These are phyloP conservation scores for Gadopsis bispinosus DNA, from an alignment of 2,797 vertebrate species.

Conservation along the genomic window DNA sequence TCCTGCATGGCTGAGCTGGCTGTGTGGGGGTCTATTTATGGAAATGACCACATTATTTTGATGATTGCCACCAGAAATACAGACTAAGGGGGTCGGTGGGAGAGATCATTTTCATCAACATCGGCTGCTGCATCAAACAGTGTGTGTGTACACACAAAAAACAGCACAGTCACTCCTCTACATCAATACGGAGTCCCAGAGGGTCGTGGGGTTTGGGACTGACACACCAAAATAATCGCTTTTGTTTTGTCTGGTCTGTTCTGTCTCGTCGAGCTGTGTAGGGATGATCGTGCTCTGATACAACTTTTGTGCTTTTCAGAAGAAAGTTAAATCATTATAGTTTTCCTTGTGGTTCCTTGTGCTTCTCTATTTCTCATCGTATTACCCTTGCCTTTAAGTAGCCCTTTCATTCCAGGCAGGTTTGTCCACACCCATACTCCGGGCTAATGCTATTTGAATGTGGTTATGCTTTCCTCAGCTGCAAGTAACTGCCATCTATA, in stretches of 20 bases:
- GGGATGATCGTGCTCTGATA: conserved; percentile 1
- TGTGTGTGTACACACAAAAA: too few species aligned
- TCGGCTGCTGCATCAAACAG: background rate
- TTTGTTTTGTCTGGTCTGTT: conserved; percentile 1
- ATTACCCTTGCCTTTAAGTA: background rate
- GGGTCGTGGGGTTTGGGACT: background rate
- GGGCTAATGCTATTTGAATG: background rate
- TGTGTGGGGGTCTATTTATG: conserved; percentile 9
- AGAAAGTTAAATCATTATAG: background rate
- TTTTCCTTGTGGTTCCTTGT: background rate
- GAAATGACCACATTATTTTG: conserved; percentile 38
- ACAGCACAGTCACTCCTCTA: background rate
- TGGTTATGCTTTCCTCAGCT: background rate
- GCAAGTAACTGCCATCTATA: background rate
- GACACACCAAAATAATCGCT: conserved; percentile 1
- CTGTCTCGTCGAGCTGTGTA: background rate
- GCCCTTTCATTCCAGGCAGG: background rate
- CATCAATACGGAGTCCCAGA: conserved; percentile 21
- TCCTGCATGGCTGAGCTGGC: background rate
- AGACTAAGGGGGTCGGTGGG: background rate
- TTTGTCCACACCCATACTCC: background rate
- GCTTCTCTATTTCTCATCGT: background rate
- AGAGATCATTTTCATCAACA: background rate
- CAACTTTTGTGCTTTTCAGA: background rate
- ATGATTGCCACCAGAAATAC: conserved; percentile 3